Evolutionary conservation across 1,140 invertebrate species (phyloP), one percentile per base, ranked within the genome.

Genomic region (Pissodes strobi): DNA sequence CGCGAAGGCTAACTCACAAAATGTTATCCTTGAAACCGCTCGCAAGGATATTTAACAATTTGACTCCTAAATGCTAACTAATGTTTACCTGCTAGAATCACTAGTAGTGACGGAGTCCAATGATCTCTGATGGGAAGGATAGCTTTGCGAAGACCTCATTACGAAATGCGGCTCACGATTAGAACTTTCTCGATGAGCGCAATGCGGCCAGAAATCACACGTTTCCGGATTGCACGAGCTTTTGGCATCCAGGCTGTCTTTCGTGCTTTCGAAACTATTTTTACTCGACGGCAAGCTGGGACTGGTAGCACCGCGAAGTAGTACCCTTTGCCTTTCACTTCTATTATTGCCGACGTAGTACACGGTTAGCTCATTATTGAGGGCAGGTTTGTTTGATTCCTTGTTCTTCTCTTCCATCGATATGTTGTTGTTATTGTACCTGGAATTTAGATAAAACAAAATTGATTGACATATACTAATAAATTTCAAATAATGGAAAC

Each of bases 171-270:
- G 49, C 0, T 68, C 48, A n/a, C 60, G 27, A 27, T 57, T 57
- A 15, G 69, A 41, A 12, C 65, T 79, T 30, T 83, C 81, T 10
- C 80, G 70, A 48, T 84, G 82, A 0, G 81, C 79, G 52, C 83
- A 84, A 57, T 84, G 82, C 0, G 84, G 82, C 83, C 83, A 85
- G 62, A 82, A 85, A 67, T 83, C 81, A 53, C 84, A 85, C 0
- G 80, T 83, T 45, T 79, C 81, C 12, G 80, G 81, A 59, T 79
- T 84, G 62, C 82, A 84, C 0, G 74, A 68, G 22, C 79, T 43
- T 22, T 23, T 37, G n/a, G n/a, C n/a, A n/a, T 79, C 10, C 25
- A 37, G 51, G 3, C 18, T 51, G 74, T 61, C 25, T 37, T 65
- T 62, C 17, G 39, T 22, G 18, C 51, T 15, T 56, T 78, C 38